Percentiles rank a stretch among this genome's conserved stretches.
These are phyloP conservation scores for Agrilus mali DNA, from an alignment of 2,888 invertebrate species.

Conservation along the genomic window DNA sequence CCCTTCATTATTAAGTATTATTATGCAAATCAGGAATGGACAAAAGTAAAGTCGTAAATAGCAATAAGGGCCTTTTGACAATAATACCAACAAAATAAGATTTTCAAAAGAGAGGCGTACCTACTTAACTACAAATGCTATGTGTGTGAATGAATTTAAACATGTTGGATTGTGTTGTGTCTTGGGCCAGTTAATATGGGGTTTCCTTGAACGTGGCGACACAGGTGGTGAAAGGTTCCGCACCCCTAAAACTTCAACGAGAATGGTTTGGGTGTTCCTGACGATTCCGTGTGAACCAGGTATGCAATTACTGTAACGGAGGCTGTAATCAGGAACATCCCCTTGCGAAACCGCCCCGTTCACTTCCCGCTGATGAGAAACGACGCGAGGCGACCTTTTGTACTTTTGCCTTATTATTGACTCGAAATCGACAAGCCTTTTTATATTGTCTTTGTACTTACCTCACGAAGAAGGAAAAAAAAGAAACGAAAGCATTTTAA, in stretches of 20 bases:
- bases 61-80: too few species aligned
- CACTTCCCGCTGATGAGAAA: slow-evolving; percentile 27
- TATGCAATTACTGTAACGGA: slow-evolving; percentile 33
- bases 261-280: slow-evolving; percentile 20
- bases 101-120: too few species aligned
- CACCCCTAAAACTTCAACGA: slow-evolving; percentile 27
- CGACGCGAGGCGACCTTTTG: slow-evolving; percentile 13
- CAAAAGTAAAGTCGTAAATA: too few species aligned
- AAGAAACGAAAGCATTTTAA: too few species aligned
- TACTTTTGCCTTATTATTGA: slow-evolving; percentile 14
- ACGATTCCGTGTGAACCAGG: slow-evolving; percentile 30
- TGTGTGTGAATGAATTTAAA: background rate
- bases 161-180: slow-evolving; percentile 11
- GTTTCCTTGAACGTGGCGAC: slow-evolving; percentile 16
- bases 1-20: too few species aligned
- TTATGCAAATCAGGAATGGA: too few species aligned
- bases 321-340: slow-evolving; percentile 26
- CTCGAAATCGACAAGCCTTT: slow-evolving; percentile 4
- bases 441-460: slow-evolving; percentile 3
- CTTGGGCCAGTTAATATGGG: slow-evolving; percentile 11
- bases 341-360: slow-evolving; percentile 18
- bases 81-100: too few species aligned
- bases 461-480: too few species aligned
- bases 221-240: slow-evolving; percentile 18
- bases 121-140: background rate